Conservation (phyloP, 1,140 invertebrate species). For the Drosophila lacertosa region DNA sequence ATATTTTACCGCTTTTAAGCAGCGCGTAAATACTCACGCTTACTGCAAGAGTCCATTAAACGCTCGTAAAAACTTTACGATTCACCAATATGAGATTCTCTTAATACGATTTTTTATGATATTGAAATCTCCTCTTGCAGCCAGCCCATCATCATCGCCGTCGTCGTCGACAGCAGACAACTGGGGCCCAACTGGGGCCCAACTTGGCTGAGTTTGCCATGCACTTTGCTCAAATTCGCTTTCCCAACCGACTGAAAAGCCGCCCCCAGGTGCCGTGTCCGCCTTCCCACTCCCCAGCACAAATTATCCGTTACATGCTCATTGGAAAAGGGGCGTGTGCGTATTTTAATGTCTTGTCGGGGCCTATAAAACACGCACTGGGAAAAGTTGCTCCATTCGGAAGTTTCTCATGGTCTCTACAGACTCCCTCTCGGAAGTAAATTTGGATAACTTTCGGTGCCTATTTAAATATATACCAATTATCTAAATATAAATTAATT, state of each 20-base stretch:
- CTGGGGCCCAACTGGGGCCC: constrained; percentile 53
- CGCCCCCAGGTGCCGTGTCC: constrained; percentile 63
- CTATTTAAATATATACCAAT: too few species aligned
- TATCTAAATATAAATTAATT: too few species aligned
- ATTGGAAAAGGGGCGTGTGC: constrained; percentile 54
- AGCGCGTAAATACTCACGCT: constrained; percentile 83
- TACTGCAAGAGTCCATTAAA: constrained; percentile 84
- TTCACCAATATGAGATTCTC: constrained; percentile 82
- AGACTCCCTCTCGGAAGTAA: too few species aligned
- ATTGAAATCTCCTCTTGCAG: constrained; percentile 79
- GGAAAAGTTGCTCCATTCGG: too few species aligned
- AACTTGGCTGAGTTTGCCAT: constrained; percentile 34
- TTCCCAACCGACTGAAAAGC: constrained; percentile 58
- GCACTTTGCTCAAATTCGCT: constrained; percentile 48
- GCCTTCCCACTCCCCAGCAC: constrained; percentile 6
- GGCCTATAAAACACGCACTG: constrained; percentile 70
- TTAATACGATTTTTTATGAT: constrained; percentile 83
- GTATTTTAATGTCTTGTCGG: constrained; percentile 75
- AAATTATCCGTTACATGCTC: background rate
- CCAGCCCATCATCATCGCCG: constrained; percentile 61
- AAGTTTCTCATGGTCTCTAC: too few species aligned
- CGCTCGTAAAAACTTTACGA: constrained; percentile 83
- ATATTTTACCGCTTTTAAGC: constrained; percentile 83
- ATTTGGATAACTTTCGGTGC: too few species aligned
- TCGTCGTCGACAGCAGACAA: constrained; percentile 44